phyloP scores from a whole-genome alignment of 2,113 vertebrate species.

The Halcyon senegalensis region DNA sequence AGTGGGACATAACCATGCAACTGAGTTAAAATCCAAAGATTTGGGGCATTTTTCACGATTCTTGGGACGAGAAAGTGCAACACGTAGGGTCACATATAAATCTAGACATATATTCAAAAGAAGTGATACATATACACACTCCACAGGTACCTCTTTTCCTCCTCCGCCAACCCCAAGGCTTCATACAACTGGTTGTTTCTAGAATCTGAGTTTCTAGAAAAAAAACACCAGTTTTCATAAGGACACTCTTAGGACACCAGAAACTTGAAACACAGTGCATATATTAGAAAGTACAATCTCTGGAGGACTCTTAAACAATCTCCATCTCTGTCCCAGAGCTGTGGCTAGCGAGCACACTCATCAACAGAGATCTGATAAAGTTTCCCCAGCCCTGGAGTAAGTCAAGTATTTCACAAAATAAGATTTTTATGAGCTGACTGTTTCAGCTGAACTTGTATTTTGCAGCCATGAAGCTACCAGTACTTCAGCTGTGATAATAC shows the following conservation, averaged over 20 bases:
- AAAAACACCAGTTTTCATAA: conserved; percentile 71
- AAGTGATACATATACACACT: conserved; percentile 70
- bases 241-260: conserved; percentile 64
- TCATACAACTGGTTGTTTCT: conserved; percentile 73
- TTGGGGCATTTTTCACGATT: neutral
- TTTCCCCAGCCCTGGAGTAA: conserved; percentile 12
- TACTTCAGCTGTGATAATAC: neutral
- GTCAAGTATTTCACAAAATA: neutral
- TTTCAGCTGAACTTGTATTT: neutral
- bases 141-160: conserved; percentile 71
- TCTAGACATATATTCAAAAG: conserved; percentile 66
- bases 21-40: conserved; percentile 18
- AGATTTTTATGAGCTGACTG: neutral
- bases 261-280: conserved; percentile 54
- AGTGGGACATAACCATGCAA: conserved; percentile 54
- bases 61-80: conserved; percentile 53
- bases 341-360: neutral
- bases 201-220: conserved; percentile 72
- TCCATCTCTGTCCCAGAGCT: neutral
- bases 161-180: conserved; percentile 69
- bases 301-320: neutral
- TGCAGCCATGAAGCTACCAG: neutral
- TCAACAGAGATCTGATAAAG: neutral
- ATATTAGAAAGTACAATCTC: conserved; percentile 35
- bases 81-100: conserved; percentile 54